Evolutionary conservation across 2,888 invertebrate genomes (phyloP), one percentile per base, ranked within the genome.

Genomic region (Arrhopalites spinosus): DNA sequence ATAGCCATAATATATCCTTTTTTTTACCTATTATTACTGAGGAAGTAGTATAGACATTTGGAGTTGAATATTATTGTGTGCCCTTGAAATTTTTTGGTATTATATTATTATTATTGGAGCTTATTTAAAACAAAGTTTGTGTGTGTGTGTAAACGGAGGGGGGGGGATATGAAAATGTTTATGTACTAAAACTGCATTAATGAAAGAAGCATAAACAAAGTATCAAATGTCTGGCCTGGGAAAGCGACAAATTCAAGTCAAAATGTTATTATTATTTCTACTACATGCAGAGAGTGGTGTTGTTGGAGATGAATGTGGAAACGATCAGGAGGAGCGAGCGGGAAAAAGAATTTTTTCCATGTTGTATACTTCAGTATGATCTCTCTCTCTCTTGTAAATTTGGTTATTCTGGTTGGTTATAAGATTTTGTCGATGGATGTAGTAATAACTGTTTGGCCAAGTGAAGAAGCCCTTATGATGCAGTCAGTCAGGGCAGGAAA

Each of bases 401-500:
- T 36, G 36, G 36, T 53, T 53, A 53, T 53, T 20, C n/a, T 59
- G 20, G 20, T 59, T 45, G 66, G 66, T 45, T 66, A 66, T 30
- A 66, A 45, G 66, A 66, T 66, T 36, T 43, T 43, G 66, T 66
- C 45, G 66, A 66, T 66, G 66, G n/a, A 50, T 30, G 66, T 66
- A 66, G 36, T 66, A 66, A 43, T 66, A 17, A 66, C 45, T 66
- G 66, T 66, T 66, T 66, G 45, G 66, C 11, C 66, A 72, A 61
- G 45, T 72, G 63, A 50, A 64, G 72, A 72, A 72, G 63, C 64
- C 72, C 72, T 64, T 63, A 63, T 50, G 47, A 63, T 72, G 72
- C 29, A 29, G 27, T 11, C 25, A 29, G 30, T 50, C 27, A 68
- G 71, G 77, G 76, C 79, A 80, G 81, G 81, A 81, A 81, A 81